These are phyloP conservation scores for Dasyprocta punctata DNA, from an alignment of 2,113 vertebrate species.

Conservation along the genomic window DNA sequence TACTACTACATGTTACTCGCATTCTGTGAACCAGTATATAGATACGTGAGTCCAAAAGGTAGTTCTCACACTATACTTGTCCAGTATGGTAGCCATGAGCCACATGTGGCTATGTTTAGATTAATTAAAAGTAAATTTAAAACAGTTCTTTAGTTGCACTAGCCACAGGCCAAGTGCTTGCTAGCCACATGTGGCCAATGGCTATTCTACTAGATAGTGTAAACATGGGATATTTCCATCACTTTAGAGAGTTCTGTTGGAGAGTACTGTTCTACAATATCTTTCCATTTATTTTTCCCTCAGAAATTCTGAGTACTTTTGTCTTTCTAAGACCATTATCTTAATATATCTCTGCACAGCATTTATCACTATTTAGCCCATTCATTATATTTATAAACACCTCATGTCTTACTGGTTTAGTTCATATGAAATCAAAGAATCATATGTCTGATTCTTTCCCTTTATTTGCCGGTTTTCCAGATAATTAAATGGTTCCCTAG, in stretches of 20 bases:
- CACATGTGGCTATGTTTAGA: neutral
- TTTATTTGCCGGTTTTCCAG: neutral
- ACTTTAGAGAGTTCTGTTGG: neutral
- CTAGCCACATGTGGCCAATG: too few relatives aligned
- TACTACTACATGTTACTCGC: neutral
- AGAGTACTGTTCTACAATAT: neutral
- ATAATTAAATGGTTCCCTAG: neutral
- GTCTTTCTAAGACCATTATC: neutral
- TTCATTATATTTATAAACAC: neutral
- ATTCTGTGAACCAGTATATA: neutral
- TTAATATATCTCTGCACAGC: neutral
- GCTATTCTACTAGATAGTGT: neutral
- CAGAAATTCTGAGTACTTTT: neutral
- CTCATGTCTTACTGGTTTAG: neutral
- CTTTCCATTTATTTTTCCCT: neutral
- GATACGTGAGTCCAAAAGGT: neutral
- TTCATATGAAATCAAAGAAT: neutral
- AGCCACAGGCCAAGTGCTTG: neutral
- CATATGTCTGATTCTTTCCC: neutral
- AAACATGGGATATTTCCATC: neutral
- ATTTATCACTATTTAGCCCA: neutral
- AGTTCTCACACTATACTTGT: neutral
- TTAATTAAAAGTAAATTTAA: constrained; percentile 13
- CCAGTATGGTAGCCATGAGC: neutral
- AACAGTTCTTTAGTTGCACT: neutral